These are phyloP conservation scores for Meganola albula DNA, from an alignment of 2,888 invertebrate genomes.

Conservation along the genomic window DNA sequence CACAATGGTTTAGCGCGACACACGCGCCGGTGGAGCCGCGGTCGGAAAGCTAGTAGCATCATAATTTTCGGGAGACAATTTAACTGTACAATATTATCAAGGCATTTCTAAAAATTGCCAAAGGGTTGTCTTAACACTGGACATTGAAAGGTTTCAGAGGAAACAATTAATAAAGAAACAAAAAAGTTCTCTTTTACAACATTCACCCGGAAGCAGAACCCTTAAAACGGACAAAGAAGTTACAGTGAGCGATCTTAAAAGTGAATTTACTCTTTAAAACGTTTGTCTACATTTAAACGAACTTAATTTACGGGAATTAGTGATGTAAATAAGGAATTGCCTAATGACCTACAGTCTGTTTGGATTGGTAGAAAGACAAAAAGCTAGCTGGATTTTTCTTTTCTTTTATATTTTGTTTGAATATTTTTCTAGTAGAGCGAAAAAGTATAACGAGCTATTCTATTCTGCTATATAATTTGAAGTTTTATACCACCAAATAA, in stretches of 20 bases:
- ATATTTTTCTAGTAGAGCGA: no score
- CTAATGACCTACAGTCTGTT: conserved; percentile 35
- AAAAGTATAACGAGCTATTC: no score
- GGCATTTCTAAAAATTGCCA: not conserved
- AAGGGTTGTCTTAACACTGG: not conserved
- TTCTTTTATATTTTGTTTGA: no score
- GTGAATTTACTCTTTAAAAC: conserved; percentile 28
- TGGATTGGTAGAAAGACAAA: conserved; percentile 30
- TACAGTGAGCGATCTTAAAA: conserved; percentile 28
- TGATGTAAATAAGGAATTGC: conserved; percentile 42
- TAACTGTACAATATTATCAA: not conserved
- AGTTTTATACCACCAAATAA: no score
- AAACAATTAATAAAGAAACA: conserved; percentile 16
- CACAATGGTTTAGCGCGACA: no score
- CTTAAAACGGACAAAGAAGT: conserved; percentile 21
- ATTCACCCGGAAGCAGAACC: conserved; percentile 14
- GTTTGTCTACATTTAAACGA: conserved; percentile 33
- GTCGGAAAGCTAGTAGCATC: no score
- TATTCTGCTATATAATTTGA: no score
- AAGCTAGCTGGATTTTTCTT: no score
- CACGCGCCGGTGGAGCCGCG: no score
- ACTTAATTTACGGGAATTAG: conserved; percentile 41
- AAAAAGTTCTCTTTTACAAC: conserved; percentile 16
- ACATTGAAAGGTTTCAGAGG: conserved; percentile 6
- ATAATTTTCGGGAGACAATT: no score